phyloP scores from a whole-genome alignment of 2,797 vertebrate genomes.

The Enteromius anoplus region DNA sequence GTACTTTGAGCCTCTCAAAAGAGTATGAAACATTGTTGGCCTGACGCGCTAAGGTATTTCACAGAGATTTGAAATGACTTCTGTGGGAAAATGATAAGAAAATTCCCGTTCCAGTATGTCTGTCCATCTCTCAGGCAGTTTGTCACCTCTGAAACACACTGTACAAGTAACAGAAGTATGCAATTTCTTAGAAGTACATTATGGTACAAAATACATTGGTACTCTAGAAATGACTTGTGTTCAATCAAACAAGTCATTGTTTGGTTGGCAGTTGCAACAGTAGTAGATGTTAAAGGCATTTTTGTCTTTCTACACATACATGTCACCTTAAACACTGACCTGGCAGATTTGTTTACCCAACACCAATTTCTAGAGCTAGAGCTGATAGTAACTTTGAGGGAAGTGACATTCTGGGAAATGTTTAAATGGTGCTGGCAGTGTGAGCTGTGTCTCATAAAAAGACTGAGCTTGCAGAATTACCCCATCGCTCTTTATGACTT shows the following conservation, averaged over 20 bases:
- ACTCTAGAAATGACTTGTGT: background rate
- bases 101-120: slow-evolving; percentile 18
- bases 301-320: background rate
- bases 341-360: slow-evolving; percentile 34
- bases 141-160: background rate
- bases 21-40: slow-evolving; percentile 20
- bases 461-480: slow-evolving; percentile 20
- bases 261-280: background rate
- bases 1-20: background rate
- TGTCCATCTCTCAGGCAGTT: background rate
- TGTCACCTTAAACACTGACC: slow-evolving; percentile 41
- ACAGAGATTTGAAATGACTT: slow-evolving; percentile 22
- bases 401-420: slow-evolving; percentile 33
- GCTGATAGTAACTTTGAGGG: slow-evolving; percentile 10
- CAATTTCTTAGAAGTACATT: background rate
- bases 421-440: slow-evolving; percentile 1
- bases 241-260: background rate
- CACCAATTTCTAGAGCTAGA: slow-evolving; percentile 6
- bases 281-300: slow-evolving; percentile 4
- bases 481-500: slow-evolving; percentile 31
- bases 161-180: background rate
- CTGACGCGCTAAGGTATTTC: slow-evolving; percentile 40
- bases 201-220: background rate
- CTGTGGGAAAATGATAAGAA: slow-evolving; percentile 13
- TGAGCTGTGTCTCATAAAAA: slow-evolving; percentile 22